Conservation (phyloP, 2,797 vertebrate species). For the Chaetophractus vellerosus region DNA sequence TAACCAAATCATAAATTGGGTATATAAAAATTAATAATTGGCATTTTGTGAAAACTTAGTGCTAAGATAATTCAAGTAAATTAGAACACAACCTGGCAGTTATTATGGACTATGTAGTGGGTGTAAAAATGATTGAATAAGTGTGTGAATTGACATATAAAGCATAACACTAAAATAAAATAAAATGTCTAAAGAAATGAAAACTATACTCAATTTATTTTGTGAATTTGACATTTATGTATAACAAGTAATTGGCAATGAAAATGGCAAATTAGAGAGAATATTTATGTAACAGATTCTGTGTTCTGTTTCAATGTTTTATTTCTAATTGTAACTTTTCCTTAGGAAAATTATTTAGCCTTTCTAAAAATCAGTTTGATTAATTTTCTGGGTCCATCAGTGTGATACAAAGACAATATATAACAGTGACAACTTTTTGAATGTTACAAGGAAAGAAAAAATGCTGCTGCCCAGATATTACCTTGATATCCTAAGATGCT, state of each 20-base stretch:
- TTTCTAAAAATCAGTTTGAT: not conserved
- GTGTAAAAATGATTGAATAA: not conserved
- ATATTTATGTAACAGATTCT: not conserved
- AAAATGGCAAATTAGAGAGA: not conserved
- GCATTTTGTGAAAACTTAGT: not conserved
- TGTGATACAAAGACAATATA: not conserved
- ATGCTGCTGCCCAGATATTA: not conserved
- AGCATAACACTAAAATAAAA: not conserved
- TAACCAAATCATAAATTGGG: not conserved
- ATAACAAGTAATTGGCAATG: not conserved
- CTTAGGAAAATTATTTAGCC: not conserved
- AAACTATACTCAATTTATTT: not conserved
- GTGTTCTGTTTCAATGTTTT: not conserved
- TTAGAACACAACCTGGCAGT: not conserved
- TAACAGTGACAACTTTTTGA: not conserved
- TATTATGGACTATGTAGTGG: not conserved
- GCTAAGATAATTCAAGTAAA: not conserved
- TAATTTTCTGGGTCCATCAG: not conserved
- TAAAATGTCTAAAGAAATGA: not conserved
- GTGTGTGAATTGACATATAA: not conserved
- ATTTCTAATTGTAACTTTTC: not conserved
- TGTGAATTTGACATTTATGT: not conserved
- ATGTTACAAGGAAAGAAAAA: not conserved
- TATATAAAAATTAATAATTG: not conserved
- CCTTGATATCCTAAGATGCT: not conserved